Evolutionary conservation across 2,888 invertebrate genomes (phyloP).

Genomic region (Rhabditoides inermis): DNA sequence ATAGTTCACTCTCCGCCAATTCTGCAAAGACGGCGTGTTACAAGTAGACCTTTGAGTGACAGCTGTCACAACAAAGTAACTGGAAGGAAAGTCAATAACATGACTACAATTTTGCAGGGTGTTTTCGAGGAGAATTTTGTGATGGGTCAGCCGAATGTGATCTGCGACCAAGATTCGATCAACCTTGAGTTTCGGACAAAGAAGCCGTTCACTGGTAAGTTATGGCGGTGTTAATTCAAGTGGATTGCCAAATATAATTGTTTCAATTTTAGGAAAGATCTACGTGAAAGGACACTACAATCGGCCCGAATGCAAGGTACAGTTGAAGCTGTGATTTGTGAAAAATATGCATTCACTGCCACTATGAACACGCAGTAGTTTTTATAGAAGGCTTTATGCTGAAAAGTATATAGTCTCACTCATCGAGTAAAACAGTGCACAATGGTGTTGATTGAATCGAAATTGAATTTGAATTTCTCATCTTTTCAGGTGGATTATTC

Average conservation of each 20-base stretch:
- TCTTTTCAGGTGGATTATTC: constrained; percentile 31
- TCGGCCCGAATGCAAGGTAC: constrained; percentile 44
- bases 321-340: constrained; percentile 7
- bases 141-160: constrained; percentile 44
- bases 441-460: no score
- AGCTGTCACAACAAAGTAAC: no score
- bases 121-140: constrained; percentile 34
- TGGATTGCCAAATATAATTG: background rate
- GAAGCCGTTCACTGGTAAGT: constrained; percentile 37
- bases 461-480: no score
- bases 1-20: no score
- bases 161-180: constrained; percentile 48
- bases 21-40: no score
- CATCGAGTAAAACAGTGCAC: no score
- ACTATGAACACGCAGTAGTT: background rate
- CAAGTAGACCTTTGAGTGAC: no score
- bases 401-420: no score
- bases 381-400: no score
- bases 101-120: no score
- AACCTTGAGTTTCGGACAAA: constrained; percentile 48
- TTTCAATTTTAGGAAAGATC: constrained; percentile 40
- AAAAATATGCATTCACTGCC: background rate
- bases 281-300: constrained; percentile 52
- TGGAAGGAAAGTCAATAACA: no score
- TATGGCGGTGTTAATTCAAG: background rate